Evolutionary conservation across 2,888 invertebrate genomes (phyloP).

Genomic region (Eustalomyia histrio): DNA sequence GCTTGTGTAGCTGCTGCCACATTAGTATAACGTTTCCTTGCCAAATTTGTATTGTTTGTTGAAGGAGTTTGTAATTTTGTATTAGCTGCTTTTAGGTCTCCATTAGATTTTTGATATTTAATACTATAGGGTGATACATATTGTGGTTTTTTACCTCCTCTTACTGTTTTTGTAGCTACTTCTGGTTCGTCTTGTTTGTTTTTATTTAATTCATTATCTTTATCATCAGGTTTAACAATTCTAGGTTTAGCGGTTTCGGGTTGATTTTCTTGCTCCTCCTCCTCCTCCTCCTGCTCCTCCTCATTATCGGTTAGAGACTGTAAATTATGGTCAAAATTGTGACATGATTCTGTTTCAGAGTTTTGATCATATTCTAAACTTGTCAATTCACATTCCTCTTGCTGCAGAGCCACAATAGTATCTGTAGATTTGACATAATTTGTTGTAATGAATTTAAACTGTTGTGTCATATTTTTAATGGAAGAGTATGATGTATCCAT

Average conservation of each 20-base stretch:
- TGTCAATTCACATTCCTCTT: conserved; percentile 71
- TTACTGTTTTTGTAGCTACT: conserved; percentile 70
- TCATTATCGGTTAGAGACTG: conserved; percentile 68
- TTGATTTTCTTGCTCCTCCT: conserved; percentile 26
- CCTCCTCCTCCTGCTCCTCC: conserved; percentile 36
- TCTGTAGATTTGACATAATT: conserved; percentile 58
- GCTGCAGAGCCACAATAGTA: conserved; percentile 72
- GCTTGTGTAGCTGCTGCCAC: conserved; percentile 24
- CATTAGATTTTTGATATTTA: conserved; percentile 71
- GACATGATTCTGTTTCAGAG: conserved; percentile 81
- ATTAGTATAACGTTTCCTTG: conserved; percentile 57
- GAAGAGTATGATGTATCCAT: conserved; percentile 71
- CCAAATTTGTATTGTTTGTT: conserved; percentile 39
- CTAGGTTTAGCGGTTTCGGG: conserved; percentile 52
- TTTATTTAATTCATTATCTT: conserved; percentile 80
- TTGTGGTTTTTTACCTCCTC: conserved; percentile 82
- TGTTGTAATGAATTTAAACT: conserved; percentile 74
- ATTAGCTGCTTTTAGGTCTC: conserved; percentile 40
- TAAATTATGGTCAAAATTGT: conserved; percentile 69
- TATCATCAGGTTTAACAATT: conserved; percentile 69
- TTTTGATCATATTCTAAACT: conserved; percentile 83
- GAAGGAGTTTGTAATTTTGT: conserved; percentile 65
- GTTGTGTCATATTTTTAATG: conserved; percentile 75
- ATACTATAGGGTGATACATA: conserved; percentile 84
- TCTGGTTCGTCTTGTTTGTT: conserved; percentile 74